Evolutionary conservation across 2,113 vertebrate species (phyloP).

Genomic region (Picathartes gymnocephalus): DNA sequence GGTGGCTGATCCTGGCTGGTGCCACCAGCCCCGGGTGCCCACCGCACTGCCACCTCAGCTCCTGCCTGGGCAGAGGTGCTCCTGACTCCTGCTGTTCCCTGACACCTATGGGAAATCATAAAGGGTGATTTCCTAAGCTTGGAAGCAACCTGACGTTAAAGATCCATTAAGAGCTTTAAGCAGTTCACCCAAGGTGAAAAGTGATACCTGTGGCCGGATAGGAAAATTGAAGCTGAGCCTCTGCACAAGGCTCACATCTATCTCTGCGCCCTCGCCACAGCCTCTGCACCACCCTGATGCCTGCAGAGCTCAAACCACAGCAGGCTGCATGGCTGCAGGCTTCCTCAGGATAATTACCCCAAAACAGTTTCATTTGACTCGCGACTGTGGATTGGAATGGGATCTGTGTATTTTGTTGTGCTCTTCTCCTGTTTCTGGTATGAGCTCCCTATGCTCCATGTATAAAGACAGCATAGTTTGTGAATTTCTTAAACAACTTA

Average conservation of each 20-base stretch:
- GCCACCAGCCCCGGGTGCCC: not conserved
- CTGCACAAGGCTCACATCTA: not conserved
- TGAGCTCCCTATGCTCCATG: not conserved
- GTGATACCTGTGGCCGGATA: fast-evolving
- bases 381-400: not conserved
- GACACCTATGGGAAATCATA: not conserved
- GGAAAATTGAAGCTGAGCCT: not conserved
- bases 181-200: not conserved
- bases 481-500: not conserved
- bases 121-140: not conserved
- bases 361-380: not conserved
- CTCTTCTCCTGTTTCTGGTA: not conserved
- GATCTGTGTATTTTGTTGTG: not conserved
- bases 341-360: not conserved
- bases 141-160: not conserved
- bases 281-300: not conserved
- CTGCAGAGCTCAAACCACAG: not conserved
- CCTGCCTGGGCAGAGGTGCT: not conserved
- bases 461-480: not conserved
- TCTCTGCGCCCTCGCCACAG: not conserved
- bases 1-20: not conserved
- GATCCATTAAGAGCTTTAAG: not conserved
- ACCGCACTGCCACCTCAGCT: fast-evolving
- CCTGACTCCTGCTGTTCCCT: not conserved
- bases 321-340: not conserved